Base-by-base conservation (phyloP, 23 tunicate species). In the Ciona savignyi region DNA sequence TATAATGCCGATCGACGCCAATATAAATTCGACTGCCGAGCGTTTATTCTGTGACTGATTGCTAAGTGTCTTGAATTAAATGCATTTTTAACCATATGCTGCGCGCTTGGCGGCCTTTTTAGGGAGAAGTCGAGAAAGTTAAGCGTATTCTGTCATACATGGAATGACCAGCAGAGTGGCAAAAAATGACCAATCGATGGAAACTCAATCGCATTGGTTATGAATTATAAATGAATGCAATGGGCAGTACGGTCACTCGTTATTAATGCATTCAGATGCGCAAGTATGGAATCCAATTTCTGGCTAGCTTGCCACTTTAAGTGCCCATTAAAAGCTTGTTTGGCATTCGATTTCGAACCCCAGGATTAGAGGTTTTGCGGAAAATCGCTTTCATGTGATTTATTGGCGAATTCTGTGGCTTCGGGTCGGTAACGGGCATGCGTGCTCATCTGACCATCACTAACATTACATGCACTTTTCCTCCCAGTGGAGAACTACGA, bases 201-300 rank as follows among this genome's bases (percentile, higher is more conserved):
- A 48, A 74, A 74, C 51, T 32, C 24, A 74, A 74, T 74, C 51
- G 33, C 30, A 32, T 30, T 29, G 29, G 78, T 62, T 74, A 74
- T 74, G 78, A 74, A 74, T 74, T 62, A 74, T 74, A 74, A 74
- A 74, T 74, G 78, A 74, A 60, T 49, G 15, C 31, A 72, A 64
- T 72, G 76, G 76, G 49, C 72, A 20, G 72, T 63, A 15, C 56
- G 56, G 56, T 42, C 56, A 42, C 56, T 42, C 56, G 56, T 6
- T 42, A 42, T 42, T 42, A 42, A 42, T 42, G 56, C 56, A 42
- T 42, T 42, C 56, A 42, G 56, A 42, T 42, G 56, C 15, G 9
- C 56, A 9, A 42, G 56, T 42, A 42, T 42, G 15, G 56, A 42
- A 42, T 42, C 56, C 9, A 42, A 42, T 42, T 42, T 15, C 56